Evolutionary conservation across 2,797 vertebrate genomes (phyloP).

Genomic region (Mormyrops boulengeri): DNA sequence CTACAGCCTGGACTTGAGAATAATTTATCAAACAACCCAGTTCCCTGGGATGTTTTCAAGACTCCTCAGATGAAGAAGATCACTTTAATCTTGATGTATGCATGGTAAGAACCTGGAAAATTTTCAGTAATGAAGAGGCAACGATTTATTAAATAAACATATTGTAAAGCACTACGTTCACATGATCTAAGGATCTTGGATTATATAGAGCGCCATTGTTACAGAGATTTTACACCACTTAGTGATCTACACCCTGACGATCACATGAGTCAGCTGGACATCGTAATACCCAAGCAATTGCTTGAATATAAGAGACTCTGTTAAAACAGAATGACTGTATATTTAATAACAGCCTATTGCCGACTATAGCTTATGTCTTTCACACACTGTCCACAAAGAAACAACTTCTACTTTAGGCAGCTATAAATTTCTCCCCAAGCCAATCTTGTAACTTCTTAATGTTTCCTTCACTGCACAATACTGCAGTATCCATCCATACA

Average conservation of each 20-base stretch:
- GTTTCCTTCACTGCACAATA: neutral
- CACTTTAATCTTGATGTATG: conserved; percentile 16
- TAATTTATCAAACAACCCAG: neutral
- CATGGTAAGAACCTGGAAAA: conserved; percentile 10
- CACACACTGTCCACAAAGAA: neutral
- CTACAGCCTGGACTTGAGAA: neutral
- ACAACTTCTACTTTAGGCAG: neutral
- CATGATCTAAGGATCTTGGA: neutral
- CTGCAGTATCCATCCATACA: neutral
- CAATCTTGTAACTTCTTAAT: neutral
- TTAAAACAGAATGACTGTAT: neutral
- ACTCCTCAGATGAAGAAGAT: conserved; percentile 11
- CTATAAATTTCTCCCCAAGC: neutral
- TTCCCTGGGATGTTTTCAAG: conserved; percentile 5
- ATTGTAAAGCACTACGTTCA: neutral
- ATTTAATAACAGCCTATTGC: neutral
- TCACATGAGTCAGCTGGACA: neutral
- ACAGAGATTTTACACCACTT: neutral
- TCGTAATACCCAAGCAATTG: neutral
- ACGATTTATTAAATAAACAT: neutral
- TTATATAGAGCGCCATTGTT: neutral
- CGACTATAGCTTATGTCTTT: neutral
- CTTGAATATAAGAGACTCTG: neutral
- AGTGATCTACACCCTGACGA: neutral
- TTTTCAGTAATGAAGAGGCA: neutral